A percentile compares a stretch with the other conserved stretches of the same genome.
Evolutionary conservation across 2,797 vertebrate genomes (phyloP).

Genomic region (Cuniculus paca): DNA sequence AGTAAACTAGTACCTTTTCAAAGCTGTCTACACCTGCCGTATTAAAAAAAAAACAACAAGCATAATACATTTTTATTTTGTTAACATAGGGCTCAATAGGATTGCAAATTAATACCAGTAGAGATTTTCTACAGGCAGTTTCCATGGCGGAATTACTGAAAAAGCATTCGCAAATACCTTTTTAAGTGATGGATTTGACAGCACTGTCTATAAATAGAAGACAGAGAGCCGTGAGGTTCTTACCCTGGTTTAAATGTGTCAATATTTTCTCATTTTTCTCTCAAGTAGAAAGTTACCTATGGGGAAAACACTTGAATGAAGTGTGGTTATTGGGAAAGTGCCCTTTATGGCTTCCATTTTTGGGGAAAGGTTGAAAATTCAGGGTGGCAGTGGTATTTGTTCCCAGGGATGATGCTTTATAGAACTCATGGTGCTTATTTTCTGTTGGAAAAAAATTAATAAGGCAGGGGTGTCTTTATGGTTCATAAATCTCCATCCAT

Average conservation of each 20-base stretch:
- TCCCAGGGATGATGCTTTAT: neutral
- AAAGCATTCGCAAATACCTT: constrained; percentile 74
- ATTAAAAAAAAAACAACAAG: neutral
- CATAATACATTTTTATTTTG: constrained; percentile 71
- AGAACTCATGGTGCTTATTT: neutral
- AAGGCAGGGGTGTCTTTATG: neutral
- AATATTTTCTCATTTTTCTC: constrained; percentile 84
- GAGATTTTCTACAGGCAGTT: constrained; percentile 61
- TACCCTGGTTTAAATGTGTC: constrained; percentile 74
- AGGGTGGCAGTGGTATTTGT: neutral
- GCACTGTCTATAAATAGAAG: constrained; percentile 76
- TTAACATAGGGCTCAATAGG: constrained; percentile 64
- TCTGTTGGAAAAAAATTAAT: neutral
- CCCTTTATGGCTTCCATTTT: neutral
- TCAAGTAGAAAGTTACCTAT: constrained; percentile 71
- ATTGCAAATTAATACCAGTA: constrained; percentile 77
- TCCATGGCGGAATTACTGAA: constrained; percentile 45
- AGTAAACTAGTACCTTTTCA: constrained; percentile 63
- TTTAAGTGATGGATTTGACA: constrained; percentile 84
- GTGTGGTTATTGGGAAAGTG: neutral
- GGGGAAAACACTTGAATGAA: neutral
- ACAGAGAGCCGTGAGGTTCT: constrained; percentile 79
- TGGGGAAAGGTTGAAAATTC: constrained; percentile 25
- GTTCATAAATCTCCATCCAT: neutral
- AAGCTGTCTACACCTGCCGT: constrained; percentile 53